Evolutionary conservation across 35 echinoderm and acorn worm species (phyloP).

Genomic region (Stichopus chloronotus): DNA sequence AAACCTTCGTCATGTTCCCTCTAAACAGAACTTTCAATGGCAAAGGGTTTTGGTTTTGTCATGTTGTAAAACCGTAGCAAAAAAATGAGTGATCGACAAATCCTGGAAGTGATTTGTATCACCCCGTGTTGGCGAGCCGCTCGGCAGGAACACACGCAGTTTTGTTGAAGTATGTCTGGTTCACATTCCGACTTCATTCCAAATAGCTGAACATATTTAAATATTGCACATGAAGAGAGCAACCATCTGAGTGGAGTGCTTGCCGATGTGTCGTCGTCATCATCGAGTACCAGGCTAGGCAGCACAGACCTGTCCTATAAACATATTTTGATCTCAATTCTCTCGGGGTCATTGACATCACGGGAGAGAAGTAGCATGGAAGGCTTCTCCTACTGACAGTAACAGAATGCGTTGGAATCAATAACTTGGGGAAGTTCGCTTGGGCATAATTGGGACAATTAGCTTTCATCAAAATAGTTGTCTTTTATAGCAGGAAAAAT

Average conservation of each 20-base stretch:
- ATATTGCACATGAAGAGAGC: not conserved
- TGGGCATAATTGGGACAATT: slow-evolving; percentile 54
- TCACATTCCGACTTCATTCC: not conserved
- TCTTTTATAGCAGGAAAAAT: not conserved
- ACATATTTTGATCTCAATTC: slow-evolving; percentile 62
- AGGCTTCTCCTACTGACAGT: not conserved
- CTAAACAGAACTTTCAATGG: no score
- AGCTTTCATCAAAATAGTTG: not conserved
- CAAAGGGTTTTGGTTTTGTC: no score
- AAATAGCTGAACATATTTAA: not conserved
- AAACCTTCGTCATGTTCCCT: no score
- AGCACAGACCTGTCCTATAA: slow-evolving; percentile 39
- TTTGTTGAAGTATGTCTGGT: no score
- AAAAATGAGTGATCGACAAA: no score
- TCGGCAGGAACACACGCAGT: no score
- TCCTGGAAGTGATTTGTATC: no score
- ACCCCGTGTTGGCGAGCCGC: no score
- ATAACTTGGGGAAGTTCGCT: slow-evolving; percentile 8
- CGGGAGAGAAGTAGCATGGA: not conserved
- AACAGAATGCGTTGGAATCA: not conserved
- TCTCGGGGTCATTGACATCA: slow-evolving; percentile 44
- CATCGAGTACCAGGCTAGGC: not conserved
- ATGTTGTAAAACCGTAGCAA: no score
- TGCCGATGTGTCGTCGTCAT: not conserved
- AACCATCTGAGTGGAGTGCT: not conserved